phyloP scores from a whole-genome alignment of 2,113 vertebrate species.

The Entomyzon cyanotis region DNA sequence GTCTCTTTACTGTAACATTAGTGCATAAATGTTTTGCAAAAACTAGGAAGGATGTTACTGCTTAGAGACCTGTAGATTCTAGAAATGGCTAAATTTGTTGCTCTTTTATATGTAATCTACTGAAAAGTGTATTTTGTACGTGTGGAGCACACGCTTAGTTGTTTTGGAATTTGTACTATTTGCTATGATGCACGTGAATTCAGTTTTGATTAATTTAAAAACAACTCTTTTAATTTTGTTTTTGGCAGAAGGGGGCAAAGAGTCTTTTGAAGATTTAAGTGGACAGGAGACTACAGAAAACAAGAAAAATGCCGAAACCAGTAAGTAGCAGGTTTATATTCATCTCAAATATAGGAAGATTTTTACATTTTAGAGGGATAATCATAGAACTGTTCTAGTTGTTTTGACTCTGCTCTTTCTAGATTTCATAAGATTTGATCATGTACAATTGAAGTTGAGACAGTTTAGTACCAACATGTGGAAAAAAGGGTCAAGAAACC shows the following conservation, averaged over 20 bases:
- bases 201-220: background rate
- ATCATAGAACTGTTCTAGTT: background rate
- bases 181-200: background rate
- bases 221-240: background rate
- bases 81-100: background rate
- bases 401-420: background rate
- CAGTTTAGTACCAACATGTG: background rate
- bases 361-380: background rate
- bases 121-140: background rate
- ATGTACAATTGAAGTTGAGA: background rate
- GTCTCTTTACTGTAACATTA: background rate
- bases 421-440: background rate
- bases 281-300: background rate
- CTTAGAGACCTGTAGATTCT: background rate
- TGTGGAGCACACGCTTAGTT: background rate
- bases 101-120: background rate
- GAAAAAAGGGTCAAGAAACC: background rate
- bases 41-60: background rate
- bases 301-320: slow-evolving; percentile 69
- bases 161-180: background rate
- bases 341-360: background rate
- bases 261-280: slow-evolving; percentile 1
- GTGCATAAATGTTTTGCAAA: background rate
- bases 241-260: slow-evolving; percentile 19
- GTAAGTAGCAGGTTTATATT: slow-evolving; percentile 44